Evolutionary conservation across 2,113 vertebrate species (phyloP).

Genomic region (Athene cunicularia): DNA sequence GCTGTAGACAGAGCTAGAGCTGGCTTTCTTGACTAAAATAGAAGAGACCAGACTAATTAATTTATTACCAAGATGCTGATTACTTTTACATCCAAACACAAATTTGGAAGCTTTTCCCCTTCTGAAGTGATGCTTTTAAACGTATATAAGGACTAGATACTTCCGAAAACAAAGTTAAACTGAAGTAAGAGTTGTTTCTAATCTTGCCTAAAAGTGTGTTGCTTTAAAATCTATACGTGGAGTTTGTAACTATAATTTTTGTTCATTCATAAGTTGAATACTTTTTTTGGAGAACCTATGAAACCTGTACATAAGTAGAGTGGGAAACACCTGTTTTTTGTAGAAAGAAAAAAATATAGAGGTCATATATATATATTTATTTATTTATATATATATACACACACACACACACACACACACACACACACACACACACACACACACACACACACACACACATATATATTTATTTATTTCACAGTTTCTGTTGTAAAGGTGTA

Average conservation of each 20-base stretch:
- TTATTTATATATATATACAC: too few relatives aligned
- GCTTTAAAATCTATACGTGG: neutral
- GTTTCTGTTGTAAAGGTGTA: neutral
- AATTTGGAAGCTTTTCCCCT: neutral
- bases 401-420: too few relatives aligned
- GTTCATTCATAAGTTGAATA: neutral
- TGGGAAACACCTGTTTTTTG: neutral
- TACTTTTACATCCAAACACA: neutral
- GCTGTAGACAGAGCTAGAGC: neutral
- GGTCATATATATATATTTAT: fast-evolving
- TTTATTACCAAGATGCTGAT: neutral
- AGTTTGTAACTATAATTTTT: neutral
- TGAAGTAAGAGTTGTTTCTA: neutral
- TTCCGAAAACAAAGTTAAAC: neutral
- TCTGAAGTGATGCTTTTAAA: neutral
- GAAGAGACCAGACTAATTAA: neutral
- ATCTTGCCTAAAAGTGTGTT: neutral
- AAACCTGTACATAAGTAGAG: neutral
- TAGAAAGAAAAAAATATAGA: neutral
- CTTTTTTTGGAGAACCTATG: neutral
- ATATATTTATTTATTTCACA: neutral
- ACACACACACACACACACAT: too few relatives aligned
- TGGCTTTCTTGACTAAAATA: neutral
- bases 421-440: too few relatives aligned
- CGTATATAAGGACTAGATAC: neutral